These are phyloP conservation scores for Thecocarcelia acutangulata DNA, from an alignment of 2,888 invertebrate genomes.

Conservation along the genomic window DNA sequence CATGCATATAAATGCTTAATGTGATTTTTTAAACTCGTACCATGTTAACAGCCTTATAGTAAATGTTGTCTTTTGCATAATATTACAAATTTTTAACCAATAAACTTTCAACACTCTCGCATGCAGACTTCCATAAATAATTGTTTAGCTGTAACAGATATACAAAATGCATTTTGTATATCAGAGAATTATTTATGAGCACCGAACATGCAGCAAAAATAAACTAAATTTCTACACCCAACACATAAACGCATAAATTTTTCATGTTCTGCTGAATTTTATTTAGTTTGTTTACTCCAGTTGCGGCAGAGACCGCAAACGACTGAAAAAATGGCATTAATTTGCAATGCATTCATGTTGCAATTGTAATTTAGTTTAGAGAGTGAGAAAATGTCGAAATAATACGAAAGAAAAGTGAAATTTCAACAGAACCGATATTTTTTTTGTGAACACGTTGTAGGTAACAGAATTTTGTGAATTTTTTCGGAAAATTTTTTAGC, in stretches of 20 bases:
- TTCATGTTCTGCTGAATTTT: constrained; percentile 39
- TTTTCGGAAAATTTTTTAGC: too few relatives aligned
- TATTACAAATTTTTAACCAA: constrained; percentile 45
- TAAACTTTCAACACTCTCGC: constrained; percentile 46
- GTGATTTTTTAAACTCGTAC: background rate
- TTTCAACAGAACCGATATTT: too few relatives aligned
- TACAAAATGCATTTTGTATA: constrained; percentile 18
- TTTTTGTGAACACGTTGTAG: too few relatives aligned
- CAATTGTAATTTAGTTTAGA: constrained; percentile 16
- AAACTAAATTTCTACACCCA: constrained; percentile 37
- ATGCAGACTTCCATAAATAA: constrained; percentile 30
- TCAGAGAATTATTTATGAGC: constrained; percentile 56
- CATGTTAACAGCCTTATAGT: constrained; percentile 37
- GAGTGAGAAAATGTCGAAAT: constrained; percentile 16
- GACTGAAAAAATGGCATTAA: constrained; percentile 18
- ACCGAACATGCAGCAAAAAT: constrained; percentile 58
- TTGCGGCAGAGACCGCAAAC: constrained; percentile 25
- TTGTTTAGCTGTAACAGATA: constrained; percentile 22
- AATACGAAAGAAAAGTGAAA: constrained; percentile 5
- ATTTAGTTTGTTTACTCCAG: constrained; percentile 21
- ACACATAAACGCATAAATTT: constrained; percentile 57
- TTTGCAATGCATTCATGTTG: constrained; percentile 13
- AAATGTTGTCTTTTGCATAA: constrained; percentile 46
- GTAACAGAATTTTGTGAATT: too few relatives aligned
- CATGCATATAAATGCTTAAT: background rate